Conservation (phyloP, 2,888 invertebrate genomes). For the Xanthorhoe spadicearia region DNA sequence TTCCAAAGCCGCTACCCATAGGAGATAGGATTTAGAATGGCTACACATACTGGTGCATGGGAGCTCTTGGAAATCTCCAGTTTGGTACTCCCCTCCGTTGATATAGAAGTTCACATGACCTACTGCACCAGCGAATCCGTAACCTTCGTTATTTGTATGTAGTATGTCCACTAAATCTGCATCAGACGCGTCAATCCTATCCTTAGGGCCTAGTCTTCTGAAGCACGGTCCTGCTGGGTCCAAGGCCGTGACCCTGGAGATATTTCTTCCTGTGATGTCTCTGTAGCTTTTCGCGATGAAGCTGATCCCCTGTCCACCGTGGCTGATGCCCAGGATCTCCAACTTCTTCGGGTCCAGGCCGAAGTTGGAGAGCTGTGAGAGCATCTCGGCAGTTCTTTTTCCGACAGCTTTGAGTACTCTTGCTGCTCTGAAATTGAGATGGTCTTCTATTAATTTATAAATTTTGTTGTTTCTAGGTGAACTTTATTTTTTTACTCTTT, state of each 20-base stretch:
- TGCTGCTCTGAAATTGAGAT: conserved; percentile 31
- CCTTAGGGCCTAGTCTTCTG: conserved; percentile 43
- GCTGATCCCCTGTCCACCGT: conserved; percentile 47
- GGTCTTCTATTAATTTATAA: background rate
- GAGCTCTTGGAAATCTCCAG: conserved; percentile 29
- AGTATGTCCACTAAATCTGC: conserved; percentile 48
- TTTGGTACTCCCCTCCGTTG: conserved; percentile 53
- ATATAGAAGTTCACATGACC: conserved; percentile 52
- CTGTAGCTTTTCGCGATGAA: conserved; percentile 46
- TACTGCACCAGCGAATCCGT: conserved; percentile 45
- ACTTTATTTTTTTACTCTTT: too few relatives aligned
- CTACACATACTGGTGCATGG: conserved; percentile 47
- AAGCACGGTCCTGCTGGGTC: conserved; percentile 51
- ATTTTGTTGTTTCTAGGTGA: background rate
- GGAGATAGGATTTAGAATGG: conserved; percentile 36
- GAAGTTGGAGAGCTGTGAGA: conserved; percentile 39
- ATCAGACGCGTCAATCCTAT: conserved; percentile 47
- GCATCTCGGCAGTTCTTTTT: conserved; percentile 44
- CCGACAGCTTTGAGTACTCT: conserved; percentile 44
- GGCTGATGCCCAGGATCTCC: conserved; percentile 44
- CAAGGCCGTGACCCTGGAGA: conserved; percentile 44
- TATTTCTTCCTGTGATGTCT: conserved; percentile 43
- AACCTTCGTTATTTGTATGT: conserved; percentile 47
- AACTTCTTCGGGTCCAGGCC: conserved; percentile 47
- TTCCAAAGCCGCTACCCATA: conserved; percentile 47